phyloP scores from a whole-genome alignment of 2,888 invertebrate genomes.

The Aphidoletes aphidimyza region DNA sequence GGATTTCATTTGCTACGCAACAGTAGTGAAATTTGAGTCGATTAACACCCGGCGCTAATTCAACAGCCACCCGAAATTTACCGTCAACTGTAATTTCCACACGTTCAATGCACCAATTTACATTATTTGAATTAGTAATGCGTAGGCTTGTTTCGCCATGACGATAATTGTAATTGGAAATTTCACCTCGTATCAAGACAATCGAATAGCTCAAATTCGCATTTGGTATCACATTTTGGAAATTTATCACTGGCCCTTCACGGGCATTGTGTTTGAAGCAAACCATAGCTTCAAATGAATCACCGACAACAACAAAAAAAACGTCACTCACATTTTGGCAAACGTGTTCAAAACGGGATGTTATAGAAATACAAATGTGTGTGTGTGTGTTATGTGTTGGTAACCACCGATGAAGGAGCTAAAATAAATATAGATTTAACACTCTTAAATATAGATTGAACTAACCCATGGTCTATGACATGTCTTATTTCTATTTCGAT shows the following conservation, averaged over 20 bases:
- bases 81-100: background rate
- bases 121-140: background rate
- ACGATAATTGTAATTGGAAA: background rate
- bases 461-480: too few species aligned
- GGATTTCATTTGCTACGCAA: background rate
- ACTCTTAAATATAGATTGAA: too few species aligned
- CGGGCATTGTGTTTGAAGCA: background rate
- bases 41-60: background rate
- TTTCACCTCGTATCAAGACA: conserved; percentile 19
- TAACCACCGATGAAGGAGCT: too few species aligned
- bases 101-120: background rate
- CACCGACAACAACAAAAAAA: too few species aligned
- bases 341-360: background rate
- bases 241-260: background rate
- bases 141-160: background rate
- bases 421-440: too few species aligned
- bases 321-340: background rate
- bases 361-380: background rate
- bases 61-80: background rate
- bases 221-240: background rate
- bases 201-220: background rate
- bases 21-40: background rate
- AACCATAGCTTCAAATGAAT: background rate
- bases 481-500: too few species aligned
- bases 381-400: too few species aligned